Evolutionary conservation across 2,113 vertebrate genomes (phyloP), one percentile per base, ranked within the genome.

Genomic region (Globicephala melas): DNA sequence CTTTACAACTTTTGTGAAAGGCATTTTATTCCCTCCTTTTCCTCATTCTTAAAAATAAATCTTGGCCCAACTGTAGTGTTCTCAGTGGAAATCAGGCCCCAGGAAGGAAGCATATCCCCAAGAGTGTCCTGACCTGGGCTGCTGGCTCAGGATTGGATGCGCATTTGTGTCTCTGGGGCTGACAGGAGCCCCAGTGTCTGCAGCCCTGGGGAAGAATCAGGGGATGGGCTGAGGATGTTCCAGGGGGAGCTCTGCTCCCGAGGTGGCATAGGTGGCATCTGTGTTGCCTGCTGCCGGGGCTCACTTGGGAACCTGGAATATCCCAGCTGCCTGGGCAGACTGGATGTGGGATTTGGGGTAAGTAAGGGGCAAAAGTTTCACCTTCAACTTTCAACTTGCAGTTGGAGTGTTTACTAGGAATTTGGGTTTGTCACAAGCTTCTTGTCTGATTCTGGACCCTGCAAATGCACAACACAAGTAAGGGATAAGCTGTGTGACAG

Each of bases 81-180:
- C 41, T 76, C 80, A 6, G 28, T 94, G 93, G 95, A 77, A 91
- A 95, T 74, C 23, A 76, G 86, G 79, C 79, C 77, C 89, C 82
- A 89, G 83, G 89, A 95, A 94, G 91, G 93, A 92, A 97, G 68
- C 20, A 31, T 50, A 62, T 82, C 38, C 63, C 44, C 7, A 2
- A 73, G 76, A 67, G 94, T 33, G 20, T 33, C 47, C 55, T 20
- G 60, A 21, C 53, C n/a, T 9, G 47, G 60, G 88, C 93, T 55
- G 67, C 91, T 47, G 50, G 80, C 89, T 94, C 87, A 17, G 82
- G 97, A 97, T 97, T 95, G 96, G 96, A 95, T 95, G 94, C 58
- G 83, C 92, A 90, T 92, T 94, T 97, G 73, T 92, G 87, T 95
- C 96, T 82, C 89, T 65, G 95, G 89, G 94, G 91, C 67, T 33